Evolutionary conservation across 2,113 vertebrate genomes (phyloP).

Genomic region (Eulemur rufifrons): DNA sequence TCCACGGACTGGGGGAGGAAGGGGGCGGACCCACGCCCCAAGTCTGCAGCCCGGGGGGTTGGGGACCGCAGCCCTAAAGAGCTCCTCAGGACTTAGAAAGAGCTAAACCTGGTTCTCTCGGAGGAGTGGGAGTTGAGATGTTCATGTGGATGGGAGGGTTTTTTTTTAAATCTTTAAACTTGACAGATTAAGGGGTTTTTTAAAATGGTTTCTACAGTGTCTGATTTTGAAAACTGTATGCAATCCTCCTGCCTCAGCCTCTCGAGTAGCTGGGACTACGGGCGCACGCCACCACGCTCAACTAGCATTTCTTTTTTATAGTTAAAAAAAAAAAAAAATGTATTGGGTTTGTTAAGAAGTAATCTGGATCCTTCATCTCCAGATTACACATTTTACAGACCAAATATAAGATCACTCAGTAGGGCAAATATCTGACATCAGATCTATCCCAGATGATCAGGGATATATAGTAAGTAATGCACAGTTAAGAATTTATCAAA

Average conservation of each 20-base stretch:
- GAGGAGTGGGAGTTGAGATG: background rate
- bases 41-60: too few species aligned
- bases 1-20: too few species aligned
- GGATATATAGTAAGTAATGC: background rate
- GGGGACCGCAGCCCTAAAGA: background rate
- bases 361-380: background rate
- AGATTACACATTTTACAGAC: background rate
- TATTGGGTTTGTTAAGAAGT: background rate
- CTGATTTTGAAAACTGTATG: background rate
- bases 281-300: background rate
- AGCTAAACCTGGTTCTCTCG: background rate
- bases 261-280: background rate
- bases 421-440: background rate
- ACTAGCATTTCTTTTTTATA: background rate
- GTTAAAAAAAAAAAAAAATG: too few species aligned
- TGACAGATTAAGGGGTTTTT: too few species aligned
- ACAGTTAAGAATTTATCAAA: background rate
- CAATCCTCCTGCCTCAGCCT: background rate
- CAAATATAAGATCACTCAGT: background rate
- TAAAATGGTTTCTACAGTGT: too few species aligned
- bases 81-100: background rate
- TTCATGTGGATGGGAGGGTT: background rate
- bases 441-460: background rate
- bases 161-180: background rate
- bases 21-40: too few species aligned